These are phyloP conservation scores for Cotesia chilonis DNA, from an alignment of 1,140 invertebrate genomes.

Conservation along the genomic window DNA sequence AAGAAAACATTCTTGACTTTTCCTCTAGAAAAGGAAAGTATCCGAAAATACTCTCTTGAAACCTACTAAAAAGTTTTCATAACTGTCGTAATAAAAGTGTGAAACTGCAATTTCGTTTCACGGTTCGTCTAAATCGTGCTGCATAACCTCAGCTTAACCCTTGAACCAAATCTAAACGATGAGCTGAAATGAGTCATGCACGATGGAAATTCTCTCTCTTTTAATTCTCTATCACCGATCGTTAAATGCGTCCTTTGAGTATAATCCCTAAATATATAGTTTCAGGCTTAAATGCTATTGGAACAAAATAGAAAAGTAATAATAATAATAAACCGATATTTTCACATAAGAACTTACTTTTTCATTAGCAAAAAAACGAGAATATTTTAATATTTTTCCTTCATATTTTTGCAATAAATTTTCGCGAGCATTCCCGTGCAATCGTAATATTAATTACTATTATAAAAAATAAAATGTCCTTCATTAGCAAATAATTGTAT, in stretches of 20 bases:
- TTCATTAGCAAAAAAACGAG: too few species aligned
- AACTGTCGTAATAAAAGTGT: neutral
- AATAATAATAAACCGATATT: too few species aligned
- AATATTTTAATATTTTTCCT: too few species aligned
- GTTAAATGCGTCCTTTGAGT: neutral
- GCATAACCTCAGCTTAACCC: constrained; percentile 26
- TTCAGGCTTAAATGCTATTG: neutral
- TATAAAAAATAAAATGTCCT: too few species aligned
- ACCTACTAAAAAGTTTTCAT: constrained; percentile 11
- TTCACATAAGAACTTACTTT: too few species aligned
- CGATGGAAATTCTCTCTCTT: neutral
- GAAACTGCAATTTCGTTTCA: constrained; percentile 26
- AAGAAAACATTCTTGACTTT: constrained; percentile 9
- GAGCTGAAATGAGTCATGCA: constrained; percentile 25
- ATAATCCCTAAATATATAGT: constrained; percentile 21
- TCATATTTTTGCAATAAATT: too few species aligned
- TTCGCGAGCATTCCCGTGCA: too few species aligned
- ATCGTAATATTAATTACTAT: too few species aligned
- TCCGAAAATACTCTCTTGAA: neutral
- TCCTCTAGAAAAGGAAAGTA: neutral
- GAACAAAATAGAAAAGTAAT: neutral
- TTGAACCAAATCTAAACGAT: constrained; percentile 26
- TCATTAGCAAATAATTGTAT: too few species aligned
- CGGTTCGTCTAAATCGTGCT: constrained; percentile 24
- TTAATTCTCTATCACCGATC: constrained; percentile 23